phyloP scores from a whole-genome alignment of 2,797 vertebrate genomes.

The Lophius americanus region DNA sequence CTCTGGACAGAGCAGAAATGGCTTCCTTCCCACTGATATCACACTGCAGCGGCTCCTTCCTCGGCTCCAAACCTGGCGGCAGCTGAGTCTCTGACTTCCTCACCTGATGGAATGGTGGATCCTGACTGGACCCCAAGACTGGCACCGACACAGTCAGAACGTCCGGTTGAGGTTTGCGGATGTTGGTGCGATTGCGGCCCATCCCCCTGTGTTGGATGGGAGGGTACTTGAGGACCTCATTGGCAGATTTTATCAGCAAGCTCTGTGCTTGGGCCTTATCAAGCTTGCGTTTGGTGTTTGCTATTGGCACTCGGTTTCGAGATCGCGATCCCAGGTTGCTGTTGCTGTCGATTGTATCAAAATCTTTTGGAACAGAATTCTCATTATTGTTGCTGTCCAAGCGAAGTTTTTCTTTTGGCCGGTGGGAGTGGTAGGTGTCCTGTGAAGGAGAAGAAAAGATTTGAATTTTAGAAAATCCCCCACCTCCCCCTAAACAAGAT shows the following conservation, averaged over 20 bases:
- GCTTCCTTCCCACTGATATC: constrained; percentile 95
- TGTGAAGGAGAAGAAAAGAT: constrained; percentile 10
- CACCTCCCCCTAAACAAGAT: neutral
- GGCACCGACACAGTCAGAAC: constrained; percentile 6
- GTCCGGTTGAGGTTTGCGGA: constrained; percentile 28
- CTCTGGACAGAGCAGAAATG: constrained; percentile 90
- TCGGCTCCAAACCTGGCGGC: constrained; percentile 74
- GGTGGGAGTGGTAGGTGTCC: constrained; percentile 89
- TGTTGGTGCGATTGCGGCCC: constrained; percentile 38
- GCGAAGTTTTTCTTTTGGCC: constrained; percentile 90
- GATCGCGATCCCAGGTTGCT: constrained; percentile 91
- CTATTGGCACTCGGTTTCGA: constrained; percentile 69
- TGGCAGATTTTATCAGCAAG: constrained; percentile 78
- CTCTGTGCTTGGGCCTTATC: constrained; percentile 82
- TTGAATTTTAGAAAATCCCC: neutral
- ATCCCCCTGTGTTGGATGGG: constrained; percentile 22
- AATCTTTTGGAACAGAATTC: constrained; percentile 97
- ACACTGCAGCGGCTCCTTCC: constrained; percentile 84
- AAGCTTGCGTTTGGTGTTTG: constrained; percentile 79
- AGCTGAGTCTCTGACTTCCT: constrained; percentile 33
- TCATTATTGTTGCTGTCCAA: constrained; percentile 96
- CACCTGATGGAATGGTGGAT: constrained; percentile 40
- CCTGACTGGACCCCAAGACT: constrained; percentile 38
- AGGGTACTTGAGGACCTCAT: constrained; percentile 76
- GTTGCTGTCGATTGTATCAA: constrained; percentile 92